These are phyloP conservation scores for Cherax destructor DNA, from an alignment of 1,140 invertebrate genomes.

Conservation along the genomic window DNA sequence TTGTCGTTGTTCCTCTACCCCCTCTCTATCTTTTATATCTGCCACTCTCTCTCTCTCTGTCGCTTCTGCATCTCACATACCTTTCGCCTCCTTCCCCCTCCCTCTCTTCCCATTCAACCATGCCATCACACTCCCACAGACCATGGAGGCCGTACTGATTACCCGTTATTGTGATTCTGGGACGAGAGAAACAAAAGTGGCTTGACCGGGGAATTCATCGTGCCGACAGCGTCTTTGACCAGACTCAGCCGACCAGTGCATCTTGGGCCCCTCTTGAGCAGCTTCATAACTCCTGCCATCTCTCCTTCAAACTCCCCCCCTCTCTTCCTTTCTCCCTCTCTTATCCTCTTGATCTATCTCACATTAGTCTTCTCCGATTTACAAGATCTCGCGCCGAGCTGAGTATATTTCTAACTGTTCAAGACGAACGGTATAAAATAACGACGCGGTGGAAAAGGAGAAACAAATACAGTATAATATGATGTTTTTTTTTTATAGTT, in stretches of 20 bases:
- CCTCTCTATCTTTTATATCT: not conserved
- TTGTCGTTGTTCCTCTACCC: not conserved
- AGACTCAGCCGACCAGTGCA: not conserved
- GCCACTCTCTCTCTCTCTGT: too few species aligned
- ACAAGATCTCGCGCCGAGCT: too few species aligned
- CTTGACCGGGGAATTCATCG: constrained; percentile 14
- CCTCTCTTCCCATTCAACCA: constrained; percentile 1
- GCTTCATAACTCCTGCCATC: not conserved
- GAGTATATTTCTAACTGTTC: too few species aligned
- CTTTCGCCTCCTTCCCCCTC: not conserved
- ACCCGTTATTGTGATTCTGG: constrained; percentile 44
- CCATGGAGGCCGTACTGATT: constrained; percentile 24
- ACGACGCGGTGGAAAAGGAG: too few species aligned
- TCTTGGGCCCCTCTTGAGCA: constrained; percentile 11
- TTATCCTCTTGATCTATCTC: not conserved
- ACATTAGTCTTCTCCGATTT: too few species aligned
- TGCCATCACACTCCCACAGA: not conserved
- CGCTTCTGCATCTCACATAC: constrained; percentile 3
- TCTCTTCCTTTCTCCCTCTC: not conserved
- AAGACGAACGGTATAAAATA: too few species aligned
- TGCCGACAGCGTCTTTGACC: constrained; percentile 37
- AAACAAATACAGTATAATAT: too few species aligned
- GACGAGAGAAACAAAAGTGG: constrained; percentile 28
- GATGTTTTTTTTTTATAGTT: too few species aligned
- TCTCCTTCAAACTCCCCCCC: not conserved